Percentiles rank a stretch among this genome's conserved stretches.
phyloP scores from a whole-genome alignment of 2,113 vertebrate species.

The Sardina pilchardus region DNA sequence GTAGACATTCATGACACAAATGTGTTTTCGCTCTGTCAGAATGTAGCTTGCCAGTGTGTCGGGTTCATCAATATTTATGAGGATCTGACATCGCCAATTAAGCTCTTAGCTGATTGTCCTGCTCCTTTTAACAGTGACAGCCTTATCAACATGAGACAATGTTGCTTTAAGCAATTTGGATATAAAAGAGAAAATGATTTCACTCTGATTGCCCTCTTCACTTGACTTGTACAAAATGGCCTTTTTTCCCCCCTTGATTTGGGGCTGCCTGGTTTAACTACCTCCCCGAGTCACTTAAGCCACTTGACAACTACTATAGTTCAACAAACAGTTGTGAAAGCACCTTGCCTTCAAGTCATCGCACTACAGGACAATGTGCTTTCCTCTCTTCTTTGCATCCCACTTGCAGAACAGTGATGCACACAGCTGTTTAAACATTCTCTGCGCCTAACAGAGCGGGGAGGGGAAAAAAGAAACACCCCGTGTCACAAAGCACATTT shows the following conservation, averaged over 20 bases:
- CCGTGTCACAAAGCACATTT: not conserved
- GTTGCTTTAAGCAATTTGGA: not conserved
- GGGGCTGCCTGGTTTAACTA: not conserved
- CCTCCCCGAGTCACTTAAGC: not conserved
- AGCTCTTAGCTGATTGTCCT: not conserved
- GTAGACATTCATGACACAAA: not conserved
- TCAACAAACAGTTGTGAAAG: not conserved
- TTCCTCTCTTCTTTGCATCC: not conserved
- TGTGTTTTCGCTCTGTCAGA: conserved; percentile 13
- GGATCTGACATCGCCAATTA: not conserved
- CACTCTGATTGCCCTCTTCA: not conserved
- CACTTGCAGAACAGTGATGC: not conserved
- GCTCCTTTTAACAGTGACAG: not conserved
- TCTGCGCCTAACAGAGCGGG: not conserved
- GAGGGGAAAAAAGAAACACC: not conserved
- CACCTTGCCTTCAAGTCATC: not conserved
- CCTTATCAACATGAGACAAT: conserved; percentile 8
- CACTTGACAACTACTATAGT: not conserved
- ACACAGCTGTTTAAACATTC: conserved; percentile 10
- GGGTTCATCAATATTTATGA: not conserved
- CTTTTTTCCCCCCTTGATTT: not conserved
- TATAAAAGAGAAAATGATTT: not conserved
- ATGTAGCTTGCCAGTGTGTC: not conserved
- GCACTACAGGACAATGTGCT: not conserved
- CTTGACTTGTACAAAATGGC: not conserved